These are phyloP conservation scores for Melinaea menophilus DNA, from an alignment of 2,888 invertebrate species.

Conservation along the genomic window DNA sequence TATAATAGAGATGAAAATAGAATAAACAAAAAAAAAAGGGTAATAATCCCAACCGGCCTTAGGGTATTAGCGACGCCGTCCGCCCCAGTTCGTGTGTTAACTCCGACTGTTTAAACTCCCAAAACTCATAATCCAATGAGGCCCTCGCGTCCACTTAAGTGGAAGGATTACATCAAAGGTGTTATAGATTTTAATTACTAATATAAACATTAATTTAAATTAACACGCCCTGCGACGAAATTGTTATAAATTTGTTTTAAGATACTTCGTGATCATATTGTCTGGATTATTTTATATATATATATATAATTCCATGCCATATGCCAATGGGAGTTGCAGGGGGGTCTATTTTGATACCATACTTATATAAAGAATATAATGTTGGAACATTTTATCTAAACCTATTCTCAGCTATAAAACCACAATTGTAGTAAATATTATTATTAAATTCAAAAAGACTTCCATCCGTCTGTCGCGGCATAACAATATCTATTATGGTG, in stretches of 20 bases:
- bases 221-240: too few species aligned
- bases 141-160: slow-evolving; percentile 52
- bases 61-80: slow-evolving; percentile 43
- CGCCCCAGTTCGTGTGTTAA: slow-evolving; percentile 55
- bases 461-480: not conserved
- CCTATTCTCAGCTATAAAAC: not conserved
- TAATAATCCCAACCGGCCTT: slow-evolving; percentile 34
- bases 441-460: not conserved
- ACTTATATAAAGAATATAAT: too few species aligned
- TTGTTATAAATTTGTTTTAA: too few species aligned
- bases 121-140: slow-evolving; percentile 72
- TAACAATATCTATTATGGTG: not conserved
- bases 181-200: slow-evolving; percentile 21
- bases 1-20: slow-evolving; percentile 32
- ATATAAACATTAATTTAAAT: slow-evolving; percentile 21
- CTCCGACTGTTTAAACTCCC: slow-evolving; percentile 61
- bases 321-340: too few species aligned
- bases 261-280: too few species aligned
- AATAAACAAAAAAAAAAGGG: slow-evolving; percentile 27
- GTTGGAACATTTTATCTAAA: too few species aligned
- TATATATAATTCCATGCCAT: too few species aligned
- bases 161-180: slow-evolving; percentile 38
- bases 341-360: too few species aligned
- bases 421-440: not conserved
- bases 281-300: too few species aligned